phyloP scores from a whole-genome alignment of 2,888 invertebrate species.

The Caenorhabditis virilis region DNA sequence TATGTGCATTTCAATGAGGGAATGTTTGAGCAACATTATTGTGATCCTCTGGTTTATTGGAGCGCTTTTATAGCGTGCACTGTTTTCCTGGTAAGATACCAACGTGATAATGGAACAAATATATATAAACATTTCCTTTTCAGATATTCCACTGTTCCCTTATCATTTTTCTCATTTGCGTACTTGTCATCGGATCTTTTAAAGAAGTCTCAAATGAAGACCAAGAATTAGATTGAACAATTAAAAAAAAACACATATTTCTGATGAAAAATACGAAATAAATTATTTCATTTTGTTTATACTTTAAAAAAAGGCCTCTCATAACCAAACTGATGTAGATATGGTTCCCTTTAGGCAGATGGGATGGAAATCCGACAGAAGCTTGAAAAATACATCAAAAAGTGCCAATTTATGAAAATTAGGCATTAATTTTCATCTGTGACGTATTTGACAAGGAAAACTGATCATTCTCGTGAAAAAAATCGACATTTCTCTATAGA shows the following conservation, averaged over 20 bases:
- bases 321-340: too few relatives aligned
- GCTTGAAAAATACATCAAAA: too few relatives aligned
- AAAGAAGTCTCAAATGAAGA: constrained; percentile 29
- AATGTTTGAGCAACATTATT: constrained; percentile 56
- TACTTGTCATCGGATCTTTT: constrained; percentile 43
- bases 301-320: too few relatives aligned
- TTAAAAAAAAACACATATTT: not conserved
- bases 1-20: constrained; percentile 58
- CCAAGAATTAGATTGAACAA: constrained; percentile 15
- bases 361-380: too few relatives aligned
- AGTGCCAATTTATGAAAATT: too few relatives aligned
- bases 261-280: too few relatives aligned
- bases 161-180: constrained; percentile 51
- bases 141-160: constrained; percentile 47
- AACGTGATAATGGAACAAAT: not conserved
- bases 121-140: constrained; percentile 5
- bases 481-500: too few relatives aligned
- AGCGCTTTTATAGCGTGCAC: constrained; percentile 47
- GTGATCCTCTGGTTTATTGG: constrained; percentile 53
- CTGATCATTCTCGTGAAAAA: too few relatives aligned
- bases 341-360: too few relatives aligned
- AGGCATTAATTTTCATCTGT: too few relatives aligned
- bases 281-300: too few relatives aligned
- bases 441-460: too few relatives aligned
- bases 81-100: constrained; percentile 29